phyloP scores from a whole-genome alignment of 2,113 vertebrate genomes.

The Eurypyga helias region DNA sequence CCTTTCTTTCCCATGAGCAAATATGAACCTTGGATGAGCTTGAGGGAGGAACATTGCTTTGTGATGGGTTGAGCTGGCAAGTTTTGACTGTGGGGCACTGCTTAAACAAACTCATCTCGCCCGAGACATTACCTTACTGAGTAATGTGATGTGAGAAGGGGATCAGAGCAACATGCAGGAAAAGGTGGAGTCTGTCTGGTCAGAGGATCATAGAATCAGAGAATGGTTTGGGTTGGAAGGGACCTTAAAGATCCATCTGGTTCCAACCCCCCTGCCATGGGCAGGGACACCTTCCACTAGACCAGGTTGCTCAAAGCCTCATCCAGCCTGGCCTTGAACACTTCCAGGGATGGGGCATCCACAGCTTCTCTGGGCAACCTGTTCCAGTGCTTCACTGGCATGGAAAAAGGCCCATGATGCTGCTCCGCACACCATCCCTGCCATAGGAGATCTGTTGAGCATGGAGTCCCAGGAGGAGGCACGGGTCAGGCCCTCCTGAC shows the following conservation, averaged over 20 bases:
- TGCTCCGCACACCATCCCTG: background rate
- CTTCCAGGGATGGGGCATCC: too few species aligned
- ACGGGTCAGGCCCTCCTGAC: background rate
- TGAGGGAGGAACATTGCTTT: background rate
- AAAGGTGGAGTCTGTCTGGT: background rate
- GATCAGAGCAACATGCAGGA: background rate
- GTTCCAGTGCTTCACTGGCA: too few species aligned
- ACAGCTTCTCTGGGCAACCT: too few species aligned
- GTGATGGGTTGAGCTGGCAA: background rate
- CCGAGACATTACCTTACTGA: background rate
- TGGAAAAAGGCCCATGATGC: too few species aligned
- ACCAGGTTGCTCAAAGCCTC: too few species aligned
- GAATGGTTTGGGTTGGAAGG: too few species aligned
- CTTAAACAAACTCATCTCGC: background rate
- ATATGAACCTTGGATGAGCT: background rate
- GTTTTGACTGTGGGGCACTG: background rate
- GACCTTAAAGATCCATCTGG: too few species aligned
- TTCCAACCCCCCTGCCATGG: too few species aligned
- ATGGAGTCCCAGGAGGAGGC: background rate
- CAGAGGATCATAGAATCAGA: background rate
- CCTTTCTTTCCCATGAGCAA: background rate
- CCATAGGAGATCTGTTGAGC: accelerated
- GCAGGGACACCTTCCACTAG: too few species aligned
- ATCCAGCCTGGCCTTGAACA: too few species aligned
- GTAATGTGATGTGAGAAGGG: accelerated